Evolutionary conservation across 2,797 vertebrate genomes (phyloP).

Genomic region (Coendou prehensilis): DNA sequence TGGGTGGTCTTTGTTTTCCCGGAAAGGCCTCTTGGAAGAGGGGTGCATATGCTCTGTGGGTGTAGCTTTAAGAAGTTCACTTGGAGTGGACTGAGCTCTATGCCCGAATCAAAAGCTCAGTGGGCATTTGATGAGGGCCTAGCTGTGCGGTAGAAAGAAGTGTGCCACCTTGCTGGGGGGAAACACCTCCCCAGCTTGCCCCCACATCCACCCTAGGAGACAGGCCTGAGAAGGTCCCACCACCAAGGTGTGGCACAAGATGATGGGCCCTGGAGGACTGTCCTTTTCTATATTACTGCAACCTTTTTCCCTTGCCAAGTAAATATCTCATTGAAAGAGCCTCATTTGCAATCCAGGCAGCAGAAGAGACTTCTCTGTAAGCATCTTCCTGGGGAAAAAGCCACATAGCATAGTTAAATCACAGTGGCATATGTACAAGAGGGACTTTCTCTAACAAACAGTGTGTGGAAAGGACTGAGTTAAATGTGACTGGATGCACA

Average conservation of each 20-base stretch:
- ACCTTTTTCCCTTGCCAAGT: slow-evolving; percentile 32
- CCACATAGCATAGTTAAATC: not conserved
- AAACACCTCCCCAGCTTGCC: not conserved
- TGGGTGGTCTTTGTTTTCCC: not conserved
- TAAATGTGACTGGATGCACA: not conserved
- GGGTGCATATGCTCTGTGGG: not conserved
- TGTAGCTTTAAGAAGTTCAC: not conserved
- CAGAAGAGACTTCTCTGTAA: slow-evolving; percentile 18
- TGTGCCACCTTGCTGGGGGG: not conserved
- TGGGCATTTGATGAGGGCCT: not conserved
- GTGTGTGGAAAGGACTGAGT: not conserved
- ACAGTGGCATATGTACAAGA: not conserved
- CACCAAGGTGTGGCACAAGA: not conserved
- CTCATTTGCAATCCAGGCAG: slow-evolving; percentile 38
- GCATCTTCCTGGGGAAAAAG: not conserved
- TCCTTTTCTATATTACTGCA: not conserved
- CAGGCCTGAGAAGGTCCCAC: not conserved
- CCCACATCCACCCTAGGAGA: not conserved
- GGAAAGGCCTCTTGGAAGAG: not conserved
- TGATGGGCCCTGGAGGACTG: not conserved
- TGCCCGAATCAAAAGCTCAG: not conserved
- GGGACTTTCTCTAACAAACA: slow-evolving; percentile 40
- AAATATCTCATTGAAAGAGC: not conserved
- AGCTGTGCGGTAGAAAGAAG: not conserved
- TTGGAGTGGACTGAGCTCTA: not conserved